A percentile compares a stretch with the other conserved stretches of the same genome.
Conservation (phyloP, 2,888 invertebrate species). For the Macaria liturata region DNA sequence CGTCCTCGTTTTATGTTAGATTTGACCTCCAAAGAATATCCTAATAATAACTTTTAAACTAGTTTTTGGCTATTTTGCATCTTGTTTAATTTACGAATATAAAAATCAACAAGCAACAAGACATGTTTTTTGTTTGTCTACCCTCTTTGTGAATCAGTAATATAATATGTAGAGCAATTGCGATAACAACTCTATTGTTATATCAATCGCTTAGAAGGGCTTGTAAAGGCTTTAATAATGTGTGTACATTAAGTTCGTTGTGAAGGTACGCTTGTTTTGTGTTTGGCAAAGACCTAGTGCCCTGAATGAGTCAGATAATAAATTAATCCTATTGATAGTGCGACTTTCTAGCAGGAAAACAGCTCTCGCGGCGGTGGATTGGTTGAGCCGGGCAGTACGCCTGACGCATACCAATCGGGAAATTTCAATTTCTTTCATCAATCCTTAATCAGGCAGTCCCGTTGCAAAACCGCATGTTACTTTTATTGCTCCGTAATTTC, state of each 20-base stretch:
- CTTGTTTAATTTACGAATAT: too few relatives aligned
- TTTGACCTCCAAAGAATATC: too few relatives aligned
- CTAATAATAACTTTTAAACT: too few relatives aligned
- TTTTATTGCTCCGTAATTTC: slow-evolving; percentile 12
- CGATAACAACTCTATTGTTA: background rate
- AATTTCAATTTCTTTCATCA: slow-evolving; percentile 46
- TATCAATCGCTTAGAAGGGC: slow-evolving; percentile 1
- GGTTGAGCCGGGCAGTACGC: slow-evolving; percentile 41
- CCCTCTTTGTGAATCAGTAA: background rate
- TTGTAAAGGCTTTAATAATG: slow-evolving; percentile 10
- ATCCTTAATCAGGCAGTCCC: slow-evolving; percentile 29
- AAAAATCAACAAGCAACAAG: too few relatives aligned
- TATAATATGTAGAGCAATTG: background rate
- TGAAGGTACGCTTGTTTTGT: slow-evolving; percentile 11
- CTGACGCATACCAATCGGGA: slow-evolving; percentile 61
- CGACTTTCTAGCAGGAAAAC: slow-evolving; percentile 65
- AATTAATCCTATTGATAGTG: slow-evolving; percentile 23
- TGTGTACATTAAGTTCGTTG: slow-evolving; percentile 1
- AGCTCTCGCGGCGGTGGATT: slow-evolving; percentile 60
- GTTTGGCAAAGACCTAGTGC: slow-evolving; percentile 18
- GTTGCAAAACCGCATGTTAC: slow-evolving; percentile 27
- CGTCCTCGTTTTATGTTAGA: background rate
- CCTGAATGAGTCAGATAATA: slow-evolving; percentile 22
- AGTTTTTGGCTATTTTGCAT: too few relatives aligned
- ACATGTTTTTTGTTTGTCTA: slow-evolving; percentile 1